These are phyloP conservation scores for Brassicogethes aeneus DNA, from an alignment of 2,888 invertebrate genomes.

Conservation along the genomic window DNA sequence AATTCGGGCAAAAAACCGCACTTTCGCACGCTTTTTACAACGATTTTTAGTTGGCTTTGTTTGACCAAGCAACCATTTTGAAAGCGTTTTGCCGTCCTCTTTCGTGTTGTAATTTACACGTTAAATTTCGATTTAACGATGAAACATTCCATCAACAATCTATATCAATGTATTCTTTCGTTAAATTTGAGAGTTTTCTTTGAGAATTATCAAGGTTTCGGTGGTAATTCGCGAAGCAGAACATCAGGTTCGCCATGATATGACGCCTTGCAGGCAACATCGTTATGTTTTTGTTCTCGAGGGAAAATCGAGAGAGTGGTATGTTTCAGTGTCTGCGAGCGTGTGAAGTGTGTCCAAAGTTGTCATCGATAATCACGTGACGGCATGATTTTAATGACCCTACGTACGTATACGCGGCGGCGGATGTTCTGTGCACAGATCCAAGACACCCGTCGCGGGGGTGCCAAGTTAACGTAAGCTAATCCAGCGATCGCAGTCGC, in stretches of 20 bases:
- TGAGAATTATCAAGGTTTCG: not conserved
- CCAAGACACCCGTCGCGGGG: no score
- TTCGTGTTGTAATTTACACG: no score
- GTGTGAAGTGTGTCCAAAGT: slow-evolving; percentile 30
- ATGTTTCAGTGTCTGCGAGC: slow-evolving; percentile 28
- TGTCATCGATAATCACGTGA: slow-evolving; percentile 67
- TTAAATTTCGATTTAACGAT: no score
- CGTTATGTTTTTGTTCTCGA: no score
- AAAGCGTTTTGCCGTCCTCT: no score
- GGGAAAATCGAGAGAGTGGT: not conserved
- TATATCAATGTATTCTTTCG: not conserved
- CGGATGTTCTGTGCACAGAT: no score
- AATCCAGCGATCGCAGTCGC: slow-evolving; percentile 24
- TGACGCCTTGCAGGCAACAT: slow-evolving; percentile 31
- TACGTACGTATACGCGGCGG: no score
- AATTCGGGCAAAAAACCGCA: slow-evolving; percentile 19
- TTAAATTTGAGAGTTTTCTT: no score
- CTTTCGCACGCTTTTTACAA: not conserved
- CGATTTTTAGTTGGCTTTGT: slow-evolving; percentile 33
- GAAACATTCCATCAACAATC: not conserved
- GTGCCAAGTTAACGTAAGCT: slow-evolving; percentile 40
- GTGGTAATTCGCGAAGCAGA: not conserved
- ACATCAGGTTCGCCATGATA: slow-evolving; percentile 10
- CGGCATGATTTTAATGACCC: slow-evolving; percentile 60
- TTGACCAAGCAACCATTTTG: slow-evolving; percentile 56